Evolutionary conservation across 2,797 vertebrate genomes (phyloP), one percentile per base, ranked within the genome.

Genomic region (Echeneis naucrates): DNA sequence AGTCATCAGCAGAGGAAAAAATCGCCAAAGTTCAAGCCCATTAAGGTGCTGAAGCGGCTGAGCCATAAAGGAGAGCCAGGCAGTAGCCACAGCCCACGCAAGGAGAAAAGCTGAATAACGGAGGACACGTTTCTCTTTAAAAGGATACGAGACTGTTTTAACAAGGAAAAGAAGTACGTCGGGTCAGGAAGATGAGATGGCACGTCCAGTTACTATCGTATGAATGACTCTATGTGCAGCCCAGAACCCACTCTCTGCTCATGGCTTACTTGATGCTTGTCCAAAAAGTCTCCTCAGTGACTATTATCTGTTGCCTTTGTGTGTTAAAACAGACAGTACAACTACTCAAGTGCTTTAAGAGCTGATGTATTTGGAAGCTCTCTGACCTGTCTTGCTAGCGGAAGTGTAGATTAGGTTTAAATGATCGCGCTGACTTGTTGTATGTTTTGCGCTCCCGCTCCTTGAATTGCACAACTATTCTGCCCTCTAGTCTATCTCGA

Each of bases 41-140:
- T 98, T 74, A 99, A 99, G 84, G 94, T 98, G 80, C 90, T 99
- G 58, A 98, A 98, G 90, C 92, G 98, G 70, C 92, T 99, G 79
- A 95, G 97, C 80, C 94, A 94, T 67, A 99, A 98, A 91, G 95
- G 95, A 30, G 97, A 98, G 8, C 74, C 92, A 54, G 94, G 94
- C 67, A 96, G 92, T 64, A 88, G 85, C 56, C 81, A 42, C 51
- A 92, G 92, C 75, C 91, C 90, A 8, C 84, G 47, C 9, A 95
- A 94, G 58, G 94, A 95, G 35, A 94, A 94, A 70, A 94, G 90
- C 84, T 93, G 88, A 92, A 59, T 55, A 5, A 21, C 67, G 11
- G 38, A 26, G 11, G 59, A 72, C 11, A 2, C 9, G 5, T 37
- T 51, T 48, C 54, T 53, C 67, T 71, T 52, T 27, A 10, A 56